Conservation (phyloP, 2,113 vertebrate genomes). For the Panthera leo region DNA sequence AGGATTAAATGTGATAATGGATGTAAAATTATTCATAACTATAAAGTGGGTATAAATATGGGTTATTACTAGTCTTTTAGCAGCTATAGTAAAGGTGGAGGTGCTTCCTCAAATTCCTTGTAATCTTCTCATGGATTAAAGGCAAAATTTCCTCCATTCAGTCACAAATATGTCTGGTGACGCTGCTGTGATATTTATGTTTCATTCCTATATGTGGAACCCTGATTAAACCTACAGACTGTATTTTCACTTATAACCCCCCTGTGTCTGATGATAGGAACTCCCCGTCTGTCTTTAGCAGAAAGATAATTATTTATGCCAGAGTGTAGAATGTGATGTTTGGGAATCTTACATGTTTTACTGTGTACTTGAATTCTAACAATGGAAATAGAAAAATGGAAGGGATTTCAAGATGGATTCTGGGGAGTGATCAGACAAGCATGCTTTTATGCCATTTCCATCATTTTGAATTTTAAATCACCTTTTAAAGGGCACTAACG, state of each 20-base stretch:
- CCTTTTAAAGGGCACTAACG: slow-evolving; percentile 96
- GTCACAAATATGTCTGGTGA: neutral
- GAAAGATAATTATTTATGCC: slow-evolving; percentile 67
- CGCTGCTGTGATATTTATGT: neutral
- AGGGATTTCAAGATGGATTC: slow-evolving; percentile 86
- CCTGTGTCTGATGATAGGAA: slow-evolving; percentile 35
- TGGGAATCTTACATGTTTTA: slow-evolving; percentile 84
- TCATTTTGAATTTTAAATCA: slow-evolving; percentile 99
- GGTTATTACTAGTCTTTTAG: slow-evolving; percentile 1
- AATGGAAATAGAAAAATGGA: slow-evolving; percentile 85
- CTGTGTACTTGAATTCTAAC: slow-evolving; percentile 83
- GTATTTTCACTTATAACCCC: slow-evolving; percentile 53
- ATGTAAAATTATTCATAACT: slow-evolving; percentile 43
- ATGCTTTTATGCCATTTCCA: slow-evolving; percentile 94
- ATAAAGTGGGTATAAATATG: slow-evolving; percentile 22
- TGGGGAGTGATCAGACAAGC: slow-evolving; percentile 95
- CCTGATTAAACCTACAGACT: slow-evolving; percentile 54
- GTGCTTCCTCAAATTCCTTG: slow-evolving; percentile 23
- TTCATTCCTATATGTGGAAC: neutral
- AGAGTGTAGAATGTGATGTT: slow-evolving; percentile 79
- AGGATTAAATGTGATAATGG: slow-evolving; percentile 36
- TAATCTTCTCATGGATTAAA: neutral
- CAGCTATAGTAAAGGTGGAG: neutral
- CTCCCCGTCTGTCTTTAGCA: slow-evolving; percentile 50
- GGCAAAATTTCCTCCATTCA: neutral